phyloP scores from a whole-genome alignment of 1,140 invertebrate genomes.

The Teleopsis dalmanni region DNA sequence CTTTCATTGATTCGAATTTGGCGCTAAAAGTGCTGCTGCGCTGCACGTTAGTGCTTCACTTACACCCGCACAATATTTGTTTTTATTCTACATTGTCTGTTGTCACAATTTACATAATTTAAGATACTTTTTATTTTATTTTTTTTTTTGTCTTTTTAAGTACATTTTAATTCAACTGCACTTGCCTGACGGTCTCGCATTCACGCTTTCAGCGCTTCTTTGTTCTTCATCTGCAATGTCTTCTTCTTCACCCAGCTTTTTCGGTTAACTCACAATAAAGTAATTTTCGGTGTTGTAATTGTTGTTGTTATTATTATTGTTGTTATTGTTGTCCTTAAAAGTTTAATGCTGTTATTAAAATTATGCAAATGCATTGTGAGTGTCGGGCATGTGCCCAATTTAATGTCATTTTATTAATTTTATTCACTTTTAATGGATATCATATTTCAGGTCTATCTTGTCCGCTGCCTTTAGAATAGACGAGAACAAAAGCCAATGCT shows the following conservation, averaged over 20 bases:
- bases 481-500: too few relatives aligned
- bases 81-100: too few relatives aligned
- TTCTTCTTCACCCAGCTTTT: too few relatives aligned
- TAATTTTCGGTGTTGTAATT: not conserved
- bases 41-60: too few relatives aligned
- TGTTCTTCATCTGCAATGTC: not conserved
- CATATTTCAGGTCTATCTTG: too few relatives aligned
- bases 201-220: not conserved
- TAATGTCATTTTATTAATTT: constrained; percentile 5
- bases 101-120: constrained; percentile 44
- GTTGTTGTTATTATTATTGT: not conserved
- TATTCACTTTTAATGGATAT: too few relatives aligned
- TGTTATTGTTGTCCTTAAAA: not conserved
- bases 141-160: constrained; percentile 3
- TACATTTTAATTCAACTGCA: not conserved
- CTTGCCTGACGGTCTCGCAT: not conserved
- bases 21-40: too few relatives aligned
- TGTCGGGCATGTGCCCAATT: constrained; percentile 9
- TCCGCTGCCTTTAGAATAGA: too few relatives aligned
- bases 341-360: constrained; percentile 2
- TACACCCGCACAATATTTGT: too few relatives aligned
- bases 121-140: constrained; percentile 17
- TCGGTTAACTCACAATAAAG: too few relatives aligned
- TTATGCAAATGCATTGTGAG: constrained; percentile 12
- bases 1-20: too few relatives aligned